Conservation (phyloP, 37 sponge, comb jelly and placozoan species). For the Hormiphora californensis region DNA sequence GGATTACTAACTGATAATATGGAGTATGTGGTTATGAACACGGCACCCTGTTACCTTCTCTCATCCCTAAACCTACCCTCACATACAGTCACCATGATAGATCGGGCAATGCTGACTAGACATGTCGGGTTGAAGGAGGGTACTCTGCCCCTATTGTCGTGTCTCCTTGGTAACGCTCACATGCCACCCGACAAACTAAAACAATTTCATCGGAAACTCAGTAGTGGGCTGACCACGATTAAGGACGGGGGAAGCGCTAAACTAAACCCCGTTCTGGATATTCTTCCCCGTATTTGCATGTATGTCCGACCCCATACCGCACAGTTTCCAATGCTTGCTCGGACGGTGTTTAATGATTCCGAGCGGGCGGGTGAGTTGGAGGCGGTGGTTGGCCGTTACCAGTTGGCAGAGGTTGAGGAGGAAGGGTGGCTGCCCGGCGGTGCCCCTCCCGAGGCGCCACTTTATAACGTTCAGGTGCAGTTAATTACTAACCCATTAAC, state of each 20-base stretch:
- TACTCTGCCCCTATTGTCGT: neutral
- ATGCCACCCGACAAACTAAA: neutral
- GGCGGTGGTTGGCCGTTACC: neutral
- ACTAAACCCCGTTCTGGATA: neutral
- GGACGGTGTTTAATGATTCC: neutral
- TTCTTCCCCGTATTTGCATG: slow-evolving; percentile 5
- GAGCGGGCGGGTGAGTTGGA: neutral
- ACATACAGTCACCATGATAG: neutral
- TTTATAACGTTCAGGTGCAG: too few relatives aligned
- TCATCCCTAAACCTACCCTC: neutral
- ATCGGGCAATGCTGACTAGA: neutral
- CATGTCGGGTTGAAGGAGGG: neutral
- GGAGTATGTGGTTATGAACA: neutral
- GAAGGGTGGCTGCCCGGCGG: slow-evolving; percentile 2
- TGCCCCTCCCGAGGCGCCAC: too few relatives aligned
- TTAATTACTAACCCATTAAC: too few relatives aligned
- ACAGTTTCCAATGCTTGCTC: neutral
- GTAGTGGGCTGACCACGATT: neutral
- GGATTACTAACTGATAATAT: neutral
- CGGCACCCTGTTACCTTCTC: neutral
- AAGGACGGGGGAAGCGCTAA: too few relatives aligned
- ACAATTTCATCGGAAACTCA: neutral
- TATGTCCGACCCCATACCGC: neutral
- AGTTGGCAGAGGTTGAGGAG: neutral
- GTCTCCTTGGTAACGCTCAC: neutral